A percentile compares a stretch with the other conserved stretches of the same genome.
These are phyloP conservation scores for Zaprionus tsacasi DNA, from an alignment of 1,140 invertebrate genomes.

Conservation along the genomic window DNA sequence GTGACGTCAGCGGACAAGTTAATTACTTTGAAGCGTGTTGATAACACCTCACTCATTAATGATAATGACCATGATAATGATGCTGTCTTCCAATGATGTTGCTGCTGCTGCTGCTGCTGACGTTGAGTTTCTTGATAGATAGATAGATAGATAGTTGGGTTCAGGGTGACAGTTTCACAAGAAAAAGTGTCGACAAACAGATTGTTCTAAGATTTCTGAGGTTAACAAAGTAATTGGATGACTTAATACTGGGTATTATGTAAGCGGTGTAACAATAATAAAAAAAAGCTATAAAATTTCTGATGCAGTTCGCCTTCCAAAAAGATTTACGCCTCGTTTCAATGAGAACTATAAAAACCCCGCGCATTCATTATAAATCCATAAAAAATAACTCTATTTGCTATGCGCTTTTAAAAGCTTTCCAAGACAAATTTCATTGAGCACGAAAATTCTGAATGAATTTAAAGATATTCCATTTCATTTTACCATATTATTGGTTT, in stretches of 20 bases:
- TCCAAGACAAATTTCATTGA: neutral
- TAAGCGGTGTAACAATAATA: neutral
- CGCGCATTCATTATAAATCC: neutral
- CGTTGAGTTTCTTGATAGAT: neutral
- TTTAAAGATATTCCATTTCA: slow-evolving; percentile 12
- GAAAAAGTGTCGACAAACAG: neutral
- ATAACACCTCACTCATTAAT: slow-evolving; percentile 25
- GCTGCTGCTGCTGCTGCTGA: slow-evolving; percentile 14
- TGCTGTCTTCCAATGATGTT: slow-evolving; percentile 5
- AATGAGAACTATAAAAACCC: neutral
- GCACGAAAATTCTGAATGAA: neutral
- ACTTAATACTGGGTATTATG: neutral
- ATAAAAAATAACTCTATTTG: neutral
- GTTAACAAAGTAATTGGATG: neutral
- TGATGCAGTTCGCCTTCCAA: neutral
- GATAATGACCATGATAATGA: slow-evolving; percentile 8
- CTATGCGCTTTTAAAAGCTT: neutral
- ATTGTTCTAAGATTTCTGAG: neutral
- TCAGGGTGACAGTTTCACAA: slow-evolving; percentile 12
- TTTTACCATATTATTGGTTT: neutral
- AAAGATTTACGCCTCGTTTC: neutral
- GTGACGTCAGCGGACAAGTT: slow-evolving; percentile 41
- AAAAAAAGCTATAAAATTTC: neutral
- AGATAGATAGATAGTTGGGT: neutral
- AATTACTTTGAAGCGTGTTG: slow-evolving; percentile 42